A percentile compares a stretch with the other conserved stretches of the same genome.
These are phyloP conservation scores for Atta cephalotes DNA, from an alignment of 1,140 invertebrate genomes.

Conservation along the genomic window DNA sequence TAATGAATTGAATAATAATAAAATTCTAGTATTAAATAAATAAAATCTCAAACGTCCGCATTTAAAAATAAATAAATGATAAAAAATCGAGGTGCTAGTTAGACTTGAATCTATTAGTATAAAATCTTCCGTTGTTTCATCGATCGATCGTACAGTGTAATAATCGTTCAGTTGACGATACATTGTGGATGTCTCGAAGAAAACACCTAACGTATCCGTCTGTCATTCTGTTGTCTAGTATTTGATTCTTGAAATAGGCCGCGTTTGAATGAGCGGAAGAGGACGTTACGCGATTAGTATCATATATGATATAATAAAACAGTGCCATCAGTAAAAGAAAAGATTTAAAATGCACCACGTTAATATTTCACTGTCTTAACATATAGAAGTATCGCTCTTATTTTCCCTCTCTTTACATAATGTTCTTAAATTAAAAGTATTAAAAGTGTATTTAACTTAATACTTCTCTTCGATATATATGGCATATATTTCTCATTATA, in stretches of 20 bases:
- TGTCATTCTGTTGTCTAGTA: constrained; percentile 31
- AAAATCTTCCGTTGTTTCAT: constrained; percentile 60
- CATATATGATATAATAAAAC: constrained; percentile 21
- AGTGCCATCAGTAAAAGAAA: neutral
- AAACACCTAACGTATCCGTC: neutral
- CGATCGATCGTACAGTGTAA: constrained; percentile 61
- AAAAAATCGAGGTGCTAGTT: constrained; percentile 29
- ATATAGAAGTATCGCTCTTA: neutral
- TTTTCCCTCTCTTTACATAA: neutral
- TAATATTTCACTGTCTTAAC: constrained; percentile 20
- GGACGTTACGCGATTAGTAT: constrained; percentile 28
- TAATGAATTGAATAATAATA: neutral
- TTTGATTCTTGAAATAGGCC: constrained; percentile 68
- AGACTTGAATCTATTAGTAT: constrained; percentile 26
- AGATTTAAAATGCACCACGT: constrained; percentile 8
- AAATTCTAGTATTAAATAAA: neutral
- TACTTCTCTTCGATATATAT: neutral
- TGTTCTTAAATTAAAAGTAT: constrained; percentile 24
- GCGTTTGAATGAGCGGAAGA: constrained; percentile 54
- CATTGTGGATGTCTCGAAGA: constrained; percentile 33
- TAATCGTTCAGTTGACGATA: constrained; percentile 65
- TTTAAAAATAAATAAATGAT: no score
- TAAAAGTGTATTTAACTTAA: constrained; percentile 29
- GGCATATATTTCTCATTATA: constrained; percentile 12
- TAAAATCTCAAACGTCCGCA: neutral